Evolutionary conservation across 1,140 invertebrate genomes (phyloP), one percentile per base, ranked within the genome.

Genomic region (Aphaenogaster rudis): DNA sequence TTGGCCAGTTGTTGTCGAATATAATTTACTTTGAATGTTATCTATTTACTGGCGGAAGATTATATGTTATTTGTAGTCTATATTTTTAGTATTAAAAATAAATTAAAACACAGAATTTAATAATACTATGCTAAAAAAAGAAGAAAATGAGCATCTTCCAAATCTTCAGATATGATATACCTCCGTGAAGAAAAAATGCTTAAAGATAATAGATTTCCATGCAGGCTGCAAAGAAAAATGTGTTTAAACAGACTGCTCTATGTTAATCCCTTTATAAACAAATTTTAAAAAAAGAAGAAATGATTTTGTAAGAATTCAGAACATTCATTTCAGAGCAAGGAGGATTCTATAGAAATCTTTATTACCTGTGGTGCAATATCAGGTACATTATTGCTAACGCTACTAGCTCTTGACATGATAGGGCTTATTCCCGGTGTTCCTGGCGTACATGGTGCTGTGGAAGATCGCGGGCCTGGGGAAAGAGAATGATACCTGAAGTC

Each of bases 361-460:
- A 80, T 90, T 93, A 94, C 95, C 93, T 95, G 95, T 78, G 95
- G 95, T 88, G 94, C 87, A 88, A 88, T 91, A 74, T 95, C 94
- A 91, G 94, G 88, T 90, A 94, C 92, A 91, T 93, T 94, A 88
- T 90, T 94, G 87, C 86, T 93, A 89, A 94, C 80, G 79, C 92
- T 95, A 79, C 88, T 93, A 78, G 94, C 91, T 91, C 93, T 94
- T 45, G 95, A 93, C 91, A 93, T 91, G 79, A 95, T 88, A 45
- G 95, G 94, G 89, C 94, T 95, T 69, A 95, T 95, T 90, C 93
- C 93, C 21, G 94, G 94, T 74, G 94, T 95, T 81, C 94, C 94
- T 48, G 94, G 94, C 81, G 94, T 94, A 66, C 94, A 95, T 13
- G 94, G 93, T 79, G 93, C 93, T 21, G 94, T 94, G 33, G 94